Evolutionary conservation across 1,140 invertebrate genomes (phyloP).

Genomic region (Sycophaga agraensis): DNA sequence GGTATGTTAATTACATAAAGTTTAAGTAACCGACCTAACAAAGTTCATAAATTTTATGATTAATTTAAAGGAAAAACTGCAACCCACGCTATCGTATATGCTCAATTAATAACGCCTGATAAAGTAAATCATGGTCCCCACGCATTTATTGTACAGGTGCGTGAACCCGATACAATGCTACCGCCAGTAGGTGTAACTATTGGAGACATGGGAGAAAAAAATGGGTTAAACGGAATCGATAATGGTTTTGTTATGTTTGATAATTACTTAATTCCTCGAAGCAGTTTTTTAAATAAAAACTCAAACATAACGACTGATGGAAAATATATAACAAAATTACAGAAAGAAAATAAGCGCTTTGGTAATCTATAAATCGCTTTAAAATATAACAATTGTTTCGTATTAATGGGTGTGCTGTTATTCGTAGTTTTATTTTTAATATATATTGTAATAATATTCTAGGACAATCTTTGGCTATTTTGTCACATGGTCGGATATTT

Average conservation of each 20-base stretch:
- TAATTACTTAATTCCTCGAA: constrained; percentile 79
- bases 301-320: constrained; percentile 86
- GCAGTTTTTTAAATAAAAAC: constrained; percentile 81
- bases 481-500: constrained; percentile 79
- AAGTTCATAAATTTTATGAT: not conserved
- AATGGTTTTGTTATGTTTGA: constrained; percentile 90
- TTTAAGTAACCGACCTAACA: not conserved
- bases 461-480: constrained; percentile 78
- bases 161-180: constrained; percentile 73
- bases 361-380: constrained; percentile 46
- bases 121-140: constrained; percentile 83
- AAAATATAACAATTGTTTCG: not conserved
- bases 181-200: constrained; percentile 71
- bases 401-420: not conserved
- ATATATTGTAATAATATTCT: constrained; percentile 14
- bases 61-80: constrained; percentile 72
- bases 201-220: constrained; percentile 87
- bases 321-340: constrained; percentile 75
- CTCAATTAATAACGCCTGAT: constrained; percentile 76
- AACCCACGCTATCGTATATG: constrained; percentile 86
- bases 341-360: constrained; percentile 75
- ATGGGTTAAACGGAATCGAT: constrained; percentile 85
- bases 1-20: constrained; percentile 59
- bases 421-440: not conserved
- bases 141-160: constrained; percentile 79